Percentiles rank a stretch among this genome's conserved stretches.
phyloP scores from a whole-genome alignment of 1,140 invertebrate species.

The Apis mellifera region Amel_HAv3.1 CM009939.2:12233001-12233500 shows the following conservation, averaged over 20 bases:
- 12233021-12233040: conserved; percentile 8
- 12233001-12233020: not conserved
- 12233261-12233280: conserved; percentile 22
- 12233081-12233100: too few relatives aligned
- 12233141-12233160: too few relatives aligned
- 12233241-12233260: not conserved
- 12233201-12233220: not conserved
- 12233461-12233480: not conserved
- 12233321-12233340: conserved; percentile 54
- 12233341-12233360: conserved; percentile 69
- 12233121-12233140: too few relatives aligned
- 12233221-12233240: conserved; percentile 11
- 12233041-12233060: not conserved
- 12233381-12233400: conserved; percentile 53
- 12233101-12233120: too few relatives aligned
- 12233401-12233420: conserved; percentile 57
- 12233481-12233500: not conserved
- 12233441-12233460: conserved; percentile 18
- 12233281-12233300: conserved; percentile 56
- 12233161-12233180: too few relatives aligned
- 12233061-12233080: too few relatives aligned
- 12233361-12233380: conserved; percentile 66
- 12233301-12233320: conserved; percentile 56
- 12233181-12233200: not conserved
- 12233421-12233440: conserved; percentile 59